Evolutionary conservation across 2,797 vertebrate species (phyloP), one percentile per base, ranked within the genome.

Genomic region (Pseudomugil tenellus): DNA sequence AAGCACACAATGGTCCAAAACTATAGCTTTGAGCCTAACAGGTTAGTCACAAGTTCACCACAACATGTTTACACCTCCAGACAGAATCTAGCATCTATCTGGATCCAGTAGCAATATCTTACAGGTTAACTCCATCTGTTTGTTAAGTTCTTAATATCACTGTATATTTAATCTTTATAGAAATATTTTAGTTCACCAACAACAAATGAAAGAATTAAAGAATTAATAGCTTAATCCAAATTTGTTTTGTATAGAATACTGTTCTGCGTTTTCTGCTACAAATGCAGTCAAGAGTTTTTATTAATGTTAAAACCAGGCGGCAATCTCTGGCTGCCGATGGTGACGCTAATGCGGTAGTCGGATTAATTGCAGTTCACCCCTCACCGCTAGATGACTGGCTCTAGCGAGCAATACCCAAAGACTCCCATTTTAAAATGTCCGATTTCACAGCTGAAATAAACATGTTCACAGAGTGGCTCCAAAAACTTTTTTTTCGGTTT

Each of bases 61-160:
- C 6, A 25, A 34, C 46, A 28, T 13, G 28, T 67, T 67, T 25
- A 67, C 59, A 34, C 11, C 52, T 61, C 1, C 8, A 32, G 32
- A 32, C 32, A 32, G 32, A 32, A 32, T 8, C 4, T 1, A 8
- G 32, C 8, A 32, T 32, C 32, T 32, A 8, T 8, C 32, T 32
- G 3, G 32, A 32, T 32, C 8, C 35, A 55, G 1, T 35, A 12
- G 23, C 0, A 80, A 58, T 63, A 63, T 13, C 39, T 84, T 51
- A 85, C 67, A 53, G 32, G 14, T 81, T 78, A 88, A 79, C 58
- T 63, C 4, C 32, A 32, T 0, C 14, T 34, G 31, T 49, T 32
- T 4, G 32, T 69, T 31, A 48, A 54, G 25, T 23, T 1, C 32
- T 13, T 1, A 70, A 63, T 74, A 35, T 7, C n/a, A 6, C 6